Evolutionary conservation across 2,888 invertebrate genomes (phyloP).

Genomic region (Neocrepidodera transversa): DNA sequence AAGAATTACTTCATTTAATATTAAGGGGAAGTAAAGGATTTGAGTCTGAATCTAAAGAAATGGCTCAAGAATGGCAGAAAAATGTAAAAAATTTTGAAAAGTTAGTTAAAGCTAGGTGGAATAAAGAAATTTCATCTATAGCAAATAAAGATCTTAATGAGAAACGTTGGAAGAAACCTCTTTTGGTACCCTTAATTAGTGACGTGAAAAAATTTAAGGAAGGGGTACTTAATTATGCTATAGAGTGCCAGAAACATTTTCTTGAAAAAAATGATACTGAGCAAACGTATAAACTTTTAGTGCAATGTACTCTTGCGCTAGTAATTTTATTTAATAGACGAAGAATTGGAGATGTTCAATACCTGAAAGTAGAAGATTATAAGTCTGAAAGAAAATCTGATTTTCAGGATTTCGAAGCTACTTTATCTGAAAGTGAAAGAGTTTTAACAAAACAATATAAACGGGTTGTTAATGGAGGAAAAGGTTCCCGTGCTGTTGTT

Average conservation of each 20-base stretch:
- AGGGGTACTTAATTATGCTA: slow-evolving; percentile 11
- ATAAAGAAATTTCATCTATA: slow-evolving; percentile 32
- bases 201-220: slow-evolving; percentile 27
- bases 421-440: slow-evolving; percentile 40
- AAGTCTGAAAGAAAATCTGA: slow-evolving; percentile 25
- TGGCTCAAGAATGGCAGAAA: slow-evolving; percentile 2
- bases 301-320: slow-evolving; percentile 32
- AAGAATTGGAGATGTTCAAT: slow-evolving; percentile 35
- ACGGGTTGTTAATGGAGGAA: slow-evolving; percentile 45
- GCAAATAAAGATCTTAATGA: slow-evolving; percentile 32
- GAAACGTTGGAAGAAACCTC: slow-evolving; percentile 30
- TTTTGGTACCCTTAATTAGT: slow-evolving; percentile 30
- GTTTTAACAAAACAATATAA: slow-evolving; percentile 43
- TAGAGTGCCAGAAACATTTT: slow-evolving; percentile 21
- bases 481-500: slow-evolving; percentile 47
- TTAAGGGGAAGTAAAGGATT: slow-evolving; percentile 27
- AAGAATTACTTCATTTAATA: slow-evolving; percentile 30
- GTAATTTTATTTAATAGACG: slow-evolving; percentile 40
- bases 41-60: slow-evolving; percentile 14
- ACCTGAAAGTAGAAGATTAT: slow-evolving; percentile 33
- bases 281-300: slow-evolving; percentile 30
- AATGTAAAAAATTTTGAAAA: slow-evolving; percentile 31
- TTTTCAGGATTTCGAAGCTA: slow-evolving; percentile 41
- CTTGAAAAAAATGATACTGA: slow-evolving; percentile 16
- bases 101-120: slow-evolving; percentile 26